phyloP scores from a whole-genome alignment of 2,113 vertebrate genomes.

The Macroglossus sobrinus region DNA sequence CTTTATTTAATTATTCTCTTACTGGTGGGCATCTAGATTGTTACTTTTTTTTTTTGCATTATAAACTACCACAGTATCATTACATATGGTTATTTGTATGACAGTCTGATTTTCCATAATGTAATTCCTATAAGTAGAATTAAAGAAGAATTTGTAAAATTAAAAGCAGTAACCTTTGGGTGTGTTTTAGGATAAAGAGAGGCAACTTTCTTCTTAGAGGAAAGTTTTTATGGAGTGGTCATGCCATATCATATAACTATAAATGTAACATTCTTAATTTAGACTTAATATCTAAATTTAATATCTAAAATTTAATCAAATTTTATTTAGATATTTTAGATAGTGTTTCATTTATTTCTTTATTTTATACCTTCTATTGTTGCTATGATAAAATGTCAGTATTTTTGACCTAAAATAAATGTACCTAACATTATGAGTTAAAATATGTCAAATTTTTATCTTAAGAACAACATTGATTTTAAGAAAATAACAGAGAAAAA shows the following conservation, averaged over 20 bases:
- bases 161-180: neutral
- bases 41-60: neutral
- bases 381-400: neutral
- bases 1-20: neutral
- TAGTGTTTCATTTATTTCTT: neutral
- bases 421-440: neutral
- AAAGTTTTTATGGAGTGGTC: neutral
- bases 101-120: neutral
- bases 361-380: neutral
- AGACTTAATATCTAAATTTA: neutral
- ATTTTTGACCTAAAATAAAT: conserved; percentile 13
- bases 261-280: neutral
- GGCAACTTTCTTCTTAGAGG: neutral
- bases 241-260: neutral
- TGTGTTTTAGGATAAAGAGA: neutral
- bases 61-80: neutral
- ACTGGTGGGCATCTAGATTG: neutral
- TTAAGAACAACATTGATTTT: neutral
- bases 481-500: neutral
- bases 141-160: neutral
- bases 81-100: neutral
- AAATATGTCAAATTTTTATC: neutral
- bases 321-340: too few species aligned
- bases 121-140: neutral
- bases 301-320: neutral